phyloP scores from a whole-genome alignment of 2,113 vertebrate species.

The Gymnobelideus leadbeateri region DNA sequence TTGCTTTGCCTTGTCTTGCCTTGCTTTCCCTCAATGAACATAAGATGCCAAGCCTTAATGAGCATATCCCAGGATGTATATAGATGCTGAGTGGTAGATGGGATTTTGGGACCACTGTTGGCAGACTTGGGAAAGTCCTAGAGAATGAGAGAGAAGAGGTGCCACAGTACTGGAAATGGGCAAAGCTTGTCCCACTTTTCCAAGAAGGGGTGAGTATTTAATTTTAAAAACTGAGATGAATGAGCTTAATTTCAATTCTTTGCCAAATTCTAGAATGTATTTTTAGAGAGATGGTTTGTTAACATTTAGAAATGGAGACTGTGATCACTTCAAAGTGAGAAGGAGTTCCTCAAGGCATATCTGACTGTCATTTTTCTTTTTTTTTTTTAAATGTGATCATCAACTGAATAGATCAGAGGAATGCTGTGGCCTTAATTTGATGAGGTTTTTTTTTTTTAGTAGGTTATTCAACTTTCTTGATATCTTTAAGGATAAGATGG shows the following conservation, averaged over 20 bases:
- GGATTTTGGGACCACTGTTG: not conserved
- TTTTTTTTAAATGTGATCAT: not conserved
- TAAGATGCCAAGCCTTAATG: not conserved
- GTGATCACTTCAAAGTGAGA: not conserved
- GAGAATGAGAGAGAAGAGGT: not conserved
- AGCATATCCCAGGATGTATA: not conserved
- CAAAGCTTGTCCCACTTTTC: not conserved
- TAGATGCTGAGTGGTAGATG: not conserved
- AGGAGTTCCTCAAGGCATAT: not conserved
- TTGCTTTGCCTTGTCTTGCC: not conserved
- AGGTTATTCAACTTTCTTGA: not conserved
- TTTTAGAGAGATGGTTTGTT: not conserved
- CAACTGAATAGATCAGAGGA: not conserved
- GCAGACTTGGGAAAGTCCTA: not conserved
- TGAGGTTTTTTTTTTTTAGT: not conserved
- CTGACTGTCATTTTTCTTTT: not conserved
- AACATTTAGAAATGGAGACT: not conserved
- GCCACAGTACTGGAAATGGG: not conserved
- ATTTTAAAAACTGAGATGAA: not conserved
- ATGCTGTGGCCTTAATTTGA: not conserved
- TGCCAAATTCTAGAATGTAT: not conserved
- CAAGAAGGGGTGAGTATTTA: not conserved
- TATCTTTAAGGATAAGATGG: not conserved
- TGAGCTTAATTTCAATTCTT: not conserved
- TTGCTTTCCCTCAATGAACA: not conserved